A percentile compares a stretch with the other conserved stretches of the same genome.
phyloP scores from a whole-genome alignment of 2,797 vertebrate species.

The Danionella dracula region DNA sequence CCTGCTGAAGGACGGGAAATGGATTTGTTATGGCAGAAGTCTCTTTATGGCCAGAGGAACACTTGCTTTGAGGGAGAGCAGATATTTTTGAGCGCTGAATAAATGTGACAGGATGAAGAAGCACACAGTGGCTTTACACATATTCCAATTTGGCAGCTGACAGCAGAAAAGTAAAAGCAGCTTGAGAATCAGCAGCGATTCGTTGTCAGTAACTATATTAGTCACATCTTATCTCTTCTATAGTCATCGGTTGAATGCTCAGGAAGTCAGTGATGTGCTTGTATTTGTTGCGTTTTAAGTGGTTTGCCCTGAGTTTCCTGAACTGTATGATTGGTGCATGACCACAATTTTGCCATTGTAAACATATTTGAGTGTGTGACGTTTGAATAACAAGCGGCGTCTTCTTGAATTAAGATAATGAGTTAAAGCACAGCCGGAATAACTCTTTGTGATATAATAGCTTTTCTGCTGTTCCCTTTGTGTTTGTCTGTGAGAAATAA shows the following conservation, averaged over 20 bases:
- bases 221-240: background rate
- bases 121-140: background rate
- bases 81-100: constrained; percentile 3
- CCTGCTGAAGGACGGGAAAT: background rate
- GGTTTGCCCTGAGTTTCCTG: background rate
- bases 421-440: background rate
- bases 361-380: background rate
- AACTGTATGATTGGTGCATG: background rate
- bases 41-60: background rate
- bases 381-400: constrained; percentile 15
- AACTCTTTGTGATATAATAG: constrained; percentile 11
- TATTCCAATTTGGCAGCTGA: background rate
- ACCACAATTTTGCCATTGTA: background rate
- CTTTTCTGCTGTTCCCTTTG: background rate
- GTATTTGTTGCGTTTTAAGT: background rate
- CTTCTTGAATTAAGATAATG: constrained; percentile 21
- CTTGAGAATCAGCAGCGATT: background rate
- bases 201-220: background rate
- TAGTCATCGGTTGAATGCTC: no score
- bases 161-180: background rate
- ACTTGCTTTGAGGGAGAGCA: constrained; percentile 7
- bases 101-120: constrained; percentile 18
- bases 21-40: constrained; percentile 26
- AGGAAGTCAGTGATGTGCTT: constrained; percentile 14
- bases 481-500: background rate